These are phyloP conservation scores for Crambe crambe DNA, from an alignment of 37 sponge, comb jelly and placozoan species.

Conservation along the genomic window DNA sequence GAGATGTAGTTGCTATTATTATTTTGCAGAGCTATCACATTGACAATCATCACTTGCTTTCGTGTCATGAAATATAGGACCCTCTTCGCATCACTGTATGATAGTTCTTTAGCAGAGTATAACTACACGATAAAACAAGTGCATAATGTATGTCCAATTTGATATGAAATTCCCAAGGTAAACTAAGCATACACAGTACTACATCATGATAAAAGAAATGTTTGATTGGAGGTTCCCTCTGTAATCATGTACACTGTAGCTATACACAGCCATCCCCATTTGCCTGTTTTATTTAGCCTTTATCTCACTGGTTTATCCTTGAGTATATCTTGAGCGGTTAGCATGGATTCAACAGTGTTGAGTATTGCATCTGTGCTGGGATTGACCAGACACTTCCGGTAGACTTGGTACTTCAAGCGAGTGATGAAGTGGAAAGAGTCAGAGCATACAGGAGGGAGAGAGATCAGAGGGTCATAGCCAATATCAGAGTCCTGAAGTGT, in stretches of 20 bases:
- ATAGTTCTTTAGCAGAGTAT: not conserved
- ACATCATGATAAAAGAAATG: not conserved
- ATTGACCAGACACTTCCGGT: slow-evolving; percentile 19
- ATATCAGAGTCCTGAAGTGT: slow-evolving; percentile 4
- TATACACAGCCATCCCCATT: no score
- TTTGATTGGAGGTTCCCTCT: not conserved
- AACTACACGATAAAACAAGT: not conserved
- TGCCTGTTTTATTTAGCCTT: no score
- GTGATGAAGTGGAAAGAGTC: not conserved
- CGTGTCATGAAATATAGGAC: not conserved
- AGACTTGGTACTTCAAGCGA: slow-evolving; percentile 7
- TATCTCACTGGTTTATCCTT: not conserved
- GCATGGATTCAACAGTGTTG: not conserved
- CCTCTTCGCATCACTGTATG: not conserved
- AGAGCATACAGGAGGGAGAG: slow-evolving; percentile 3
- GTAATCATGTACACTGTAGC: no score
- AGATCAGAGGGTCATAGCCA: slow-evolving; percentile 32
- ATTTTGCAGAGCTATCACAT: not conserved
- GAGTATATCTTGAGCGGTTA: not conserved
- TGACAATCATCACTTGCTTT: not conserved
- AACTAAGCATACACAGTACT: not conserved
- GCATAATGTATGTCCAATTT: not conserved
- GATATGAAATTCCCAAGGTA: not conserved
- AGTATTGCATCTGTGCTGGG: not conserved
- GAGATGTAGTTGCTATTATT: not conserved